These are phyloP conservation scores for Darevskia nairensis DNA, from an alignment of 2,797 vertebrate genomes.

Conservation along the genomic window DNA sequence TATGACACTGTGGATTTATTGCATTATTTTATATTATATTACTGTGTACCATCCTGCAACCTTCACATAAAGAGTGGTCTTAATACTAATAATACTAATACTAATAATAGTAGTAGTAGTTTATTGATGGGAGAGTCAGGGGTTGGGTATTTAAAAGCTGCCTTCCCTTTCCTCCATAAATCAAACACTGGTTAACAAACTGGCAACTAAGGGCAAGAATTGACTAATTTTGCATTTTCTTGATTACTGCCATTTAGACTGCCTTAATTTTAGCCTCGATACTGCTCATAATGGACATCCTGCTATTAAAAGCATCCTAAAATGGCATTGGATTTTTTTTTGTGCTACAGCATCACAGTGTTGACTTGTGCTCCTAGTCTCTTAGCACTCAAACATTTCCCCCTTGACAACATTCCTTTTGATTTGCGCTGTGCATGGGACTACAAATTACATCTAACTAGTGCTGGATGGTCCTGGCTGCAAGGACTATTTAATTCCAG, in stretches of 20 bases:
- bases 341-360: background rate
- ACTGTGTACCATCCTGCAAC: too few relatives aligned
- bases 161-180: background rate
- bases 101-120: too few relatives aligned
- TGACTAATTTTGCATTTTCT: background rate
- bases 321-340: background rate
- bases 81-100: too few relatives aligned
- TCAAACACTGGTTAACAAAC: background rate
- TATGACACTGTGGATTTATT: too few relatives aligned
- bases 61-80: too few relatives aligned
- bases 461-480: slow-evolving; percentile 1
- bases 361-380: background rate
- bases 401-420: background rate
- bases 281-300: background rate
- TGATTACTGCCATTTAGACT: background rate
- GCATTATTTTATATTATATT: too few relatives aligned
- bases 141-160: too few relatives aligned
- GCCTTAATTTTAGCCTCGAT: background rate
- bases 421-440: background rate
- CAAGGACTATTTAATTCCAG: background rate
- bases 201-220: background rate
- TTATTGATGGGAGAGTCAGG: background rate
- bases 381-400: background rate
- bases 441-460: slow-evolving; percentile 15
- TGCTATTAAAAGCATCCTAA: background rate